Evolutionary conservation across 1,140 invertebrate genomes (phyloP).

Genomic region (Drosophila equinoxialis): DNA sequence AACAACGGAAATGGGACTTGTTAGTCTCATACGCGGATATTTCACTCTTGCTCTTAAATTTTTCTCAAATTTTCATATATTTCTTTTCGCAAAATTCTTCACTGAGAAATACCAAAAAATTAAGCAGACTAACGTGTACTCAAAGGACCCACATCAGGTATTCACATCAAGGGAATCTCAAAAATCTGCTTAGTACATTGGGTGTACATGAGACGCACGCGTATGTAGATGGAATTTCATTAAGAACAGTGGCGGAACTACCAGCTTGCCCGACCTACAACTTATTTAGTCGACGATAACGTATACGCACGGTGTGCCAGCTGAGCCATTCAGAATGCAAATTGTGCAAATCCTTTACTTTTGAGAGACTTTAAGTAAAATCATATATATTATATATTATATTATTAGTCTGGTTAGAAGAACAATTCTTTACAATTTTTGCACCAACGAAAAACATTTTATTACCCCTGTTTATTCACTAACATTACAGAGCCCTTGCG

Average conservation of each 20-base stretch:
- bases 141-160: constrained; percentile 26
- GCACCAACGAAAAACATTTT: too few relatives aligned
- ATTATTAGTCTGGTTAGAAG: too few relatives aligned
- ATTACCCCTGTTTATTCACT: too few relatives aligned
- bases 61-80: neutral
- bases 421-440: too few relatives aligned
- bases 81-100: neutral
- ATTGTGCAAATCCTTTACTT: too few relatives aligned
- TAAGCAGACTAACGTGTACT: neutral
- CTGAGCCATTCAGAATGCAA: too few relatives aligned
- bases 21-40: neutral
- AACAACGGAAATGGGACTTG: constrained; percentile 9
- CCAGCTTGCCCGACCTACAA: too few relatives aligned
- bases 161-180: constrained; percentile 37
- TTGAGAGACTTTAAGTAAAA: too few relatives aligned
- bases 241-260: neutral
- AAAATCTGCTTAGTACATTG: constrained; percentile 16
- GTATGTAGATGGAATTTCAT: constrained; percentile 9
- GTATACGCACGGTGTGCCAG: too few relatives aligned
- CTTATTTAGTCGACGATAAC: too few relatives aligned
- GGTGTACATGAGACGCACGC: neutral
- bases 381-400: too few relatives aligned
- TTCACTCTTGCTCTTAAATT: neutral
- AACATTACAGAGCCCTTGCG: too few relatives aligned
- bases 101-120: neutral